Conservation (phyloP, 2,888 invertebrate species). For the Drosophila paucipuncta region DNA sequence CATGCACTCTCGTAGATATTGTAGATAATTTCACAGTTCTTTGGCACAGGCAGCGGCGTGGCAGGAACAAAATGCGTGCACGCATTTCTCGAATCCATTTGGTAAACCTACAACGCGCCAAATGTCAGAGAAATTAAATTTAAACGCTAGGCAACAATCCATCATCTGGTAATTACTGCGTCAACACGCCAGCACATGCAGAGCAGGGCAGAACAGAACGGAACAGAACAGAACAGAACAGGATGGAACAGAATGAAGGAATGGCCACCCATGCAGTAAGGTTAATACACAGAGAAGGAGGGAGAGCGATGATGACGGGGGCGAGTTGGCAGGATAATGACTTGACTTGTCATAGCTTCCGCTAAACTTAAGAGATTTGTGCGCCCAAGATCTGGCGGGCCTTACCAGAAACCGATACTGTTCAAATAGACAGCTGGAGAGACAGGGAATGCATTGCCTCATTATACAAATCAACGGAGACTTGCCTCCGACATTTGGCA, state of each 20-base stretch:
- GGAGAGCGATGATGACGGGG: background rate
- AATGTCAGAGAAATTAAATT: conserved; percentile 81
- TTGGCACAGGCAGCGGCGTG: conserved; percentile 51
- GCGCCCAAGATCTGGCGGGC: conserved; percentile 32
- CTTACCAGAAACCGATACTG: conserved; percentile 15
- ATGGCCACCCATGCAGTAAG: conserved; percentile 50
- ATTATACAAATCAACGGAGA: conserved; percentile 31
- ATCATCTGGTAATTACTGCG: conserved; percentile 81
- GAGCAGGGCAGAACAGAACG: conserved; percentile 26
- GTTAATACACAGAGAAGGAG: conserved; percentile 11
- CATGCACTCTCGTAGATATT: conserved; percentile 34
- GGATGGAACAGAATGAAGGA: conserved; percentile 24
- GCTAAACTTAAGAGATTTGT: conserved; percentile 71
- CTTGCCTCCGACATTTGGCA: background rate
- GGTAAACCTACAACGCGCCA: conserved; percentile 74
- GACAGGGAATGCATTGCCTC: conserved; percentile 46
- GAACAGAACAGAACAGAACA: conserved; percentile 12
- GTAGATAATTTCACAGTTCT: conserved; percentile 78
- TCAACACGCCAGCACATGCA: conserved; percentile 74
- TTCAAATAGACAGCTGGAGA: conserved; percentile 44
- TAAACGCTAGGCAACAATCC: conserved; percentile 81
- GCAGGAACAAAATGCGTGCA: conserved; percentile 66
- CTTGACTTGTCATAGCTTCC: conserved; percentile 79
- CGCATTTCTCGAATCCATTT: conserved; percentile 78
- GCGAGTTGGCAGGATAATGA: conserved; percentile 63